Evolutionary conservation across 2,888 invertebrate species (phyloP).

Genomic region (Mamestra brassicae): DNA sequence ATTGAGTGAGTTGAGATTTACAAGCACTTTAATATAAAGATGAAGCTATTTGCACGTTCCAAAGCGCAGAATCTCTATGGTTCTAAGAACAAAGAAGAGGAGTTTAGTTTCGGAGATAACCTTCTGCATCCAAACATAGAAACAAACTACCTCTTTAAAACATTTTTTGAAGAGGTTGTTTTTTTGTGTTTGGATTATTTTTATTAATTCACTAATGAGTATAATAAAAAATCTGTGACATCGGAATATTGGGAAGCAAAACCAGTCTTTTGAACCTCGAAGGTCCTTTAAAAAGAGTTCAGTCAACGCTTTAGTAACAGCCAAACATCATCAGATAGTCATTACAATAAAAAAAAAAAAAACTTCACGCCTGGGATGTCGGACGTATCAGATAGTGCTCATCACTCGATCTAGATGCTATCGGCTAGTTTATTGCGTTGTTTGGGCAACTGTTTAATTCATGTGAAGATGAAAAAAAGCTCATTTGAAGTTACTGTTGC

Average conservation of each 20-base stretch:
- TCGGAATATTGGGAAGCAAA: not conserved
- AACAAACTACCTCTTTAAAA: not conserved
- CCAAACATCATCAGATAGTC: slow-evolving; percentile 36
- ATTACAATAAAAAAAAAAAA: slow-evolving; percentile 34
- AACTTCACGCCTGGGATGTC: slow-evolving; percentile 70
- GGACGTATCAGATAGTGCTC: slow-evolving; percentile 69
- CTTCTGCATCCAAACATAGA: not conserved
- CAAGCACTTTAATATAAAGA: too few relatives aligned
- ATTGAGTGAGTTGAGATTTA: too few relatives aligned
- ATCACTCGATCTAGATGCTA: slow-evolving; percentile 69
- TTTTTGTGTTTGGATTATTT: too few relatives aligned
- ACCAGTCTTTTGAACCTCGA: not conserved
- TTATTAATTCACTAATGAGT: too few relatives aligned
- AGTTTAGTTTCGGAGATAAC: not conserved
- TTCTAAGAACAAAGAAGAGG: too few relatives aligned
- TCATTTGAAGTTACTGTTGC: slow-evolving; percentile 29
- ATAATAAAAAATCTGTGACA: not conserved
- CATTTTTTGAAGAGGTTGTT: too few relatives aligned
- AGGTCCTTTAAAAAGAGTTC: not conserved
- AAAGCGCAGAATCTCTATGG: too few relatives aligned
- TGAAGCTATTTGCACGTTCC: too few relatives aligned
- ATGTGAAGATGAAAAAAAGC: slow-evolving; percentile 49
- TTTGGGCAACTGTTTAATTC: slow-evolving; percentile 45
- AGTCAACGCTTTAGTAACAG: slow-evolving; percentile 28
- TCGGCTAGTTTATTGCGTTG: slow-evolving; percentile 69